Evolutionary conservation across 2,888 invertebrate genomes (phyloP).

Genomic region (Heliconius sara): DNA sequence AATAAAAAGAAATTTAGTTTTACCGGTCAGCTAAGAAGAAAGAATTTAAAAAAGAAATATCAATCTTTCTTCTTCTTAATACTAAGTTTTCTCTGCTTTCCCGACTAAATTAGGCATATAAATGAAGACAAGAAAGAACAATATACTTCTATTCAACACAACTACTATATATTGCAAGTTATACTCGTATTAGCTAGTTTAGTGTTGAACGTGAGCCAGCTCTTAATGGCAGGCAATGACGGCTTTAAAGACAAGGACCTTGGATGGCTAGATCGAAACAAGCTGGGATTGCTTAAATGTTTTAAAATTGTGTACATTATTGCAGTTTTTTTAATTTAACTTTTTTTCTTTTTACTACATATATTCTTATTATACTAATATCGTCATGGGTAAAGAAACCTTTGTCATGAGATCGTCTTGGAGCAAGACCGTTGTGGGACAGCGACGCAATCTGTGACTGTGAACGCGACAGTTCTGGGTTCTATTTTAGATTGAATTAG

Average conservation of each 20-base stretch:
- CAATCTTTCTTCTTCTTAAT: not conserved
- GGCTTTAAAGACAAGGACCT: conserved; percentile 17
- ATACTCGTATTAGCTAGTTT: not conserved
- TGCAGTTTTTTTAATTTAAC: not conserved
- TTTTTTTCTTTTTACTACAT: too few species aligned
- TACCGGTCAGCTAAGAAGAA: too few species aligned
- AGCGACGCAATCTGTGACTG: too few species aligned
- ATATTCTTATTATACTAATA: too few species aligned
- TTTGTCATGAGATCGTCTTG: too few species aligned
- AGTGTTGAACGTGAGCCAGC: conserved; percentile 18
- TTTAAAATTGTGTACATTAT: not conserved
- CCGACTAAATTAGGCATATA: not conserved
- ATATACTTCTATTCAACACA: not conserved
- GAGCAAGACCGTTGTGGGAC: too few species aligned
- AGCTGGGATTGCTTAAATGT: not conserved
- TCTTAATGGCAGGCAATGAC: conserved; percentile 24
- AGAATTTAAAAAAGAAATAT: too few species aligned
- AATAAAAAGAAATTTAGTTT: too few species aligned
- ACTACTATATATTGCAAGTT: not conserved
- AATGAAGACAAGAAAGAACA: not conserved
- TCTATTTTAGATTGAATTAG: too few species aligned
- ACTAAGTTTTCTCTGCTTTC: not conserved
- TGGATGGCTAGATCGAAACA: not conserved
- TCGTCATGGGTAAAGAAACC: too few species aligned
- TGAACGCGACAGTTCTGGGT: too few species aligned